Conservation (phyloP, 2,797 vertebrate genomes). For the Falco naumanni region DNA sequence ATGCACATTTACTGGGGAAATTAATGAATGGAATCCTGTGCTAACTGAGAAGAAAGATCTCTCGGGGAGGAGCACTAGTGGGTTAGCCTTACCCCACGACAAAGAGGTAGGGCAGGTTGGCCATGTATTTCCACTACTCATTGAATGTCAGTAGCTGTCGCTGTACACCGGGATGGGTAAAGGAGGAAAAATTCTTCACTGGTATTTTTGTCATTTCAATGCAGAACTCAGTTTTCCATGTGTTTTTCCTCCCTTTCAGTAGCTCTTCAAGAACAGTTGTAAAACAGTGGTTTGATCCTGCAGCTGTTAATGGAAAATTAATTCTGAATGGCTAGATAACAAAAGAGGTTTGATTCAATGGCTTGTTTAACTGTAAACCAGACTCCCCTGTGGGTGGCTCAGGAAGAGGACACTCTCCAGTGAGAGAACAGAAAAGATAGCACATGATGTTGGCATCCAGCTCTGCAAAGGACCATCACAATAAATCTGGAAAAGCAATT, state of each 20-base stretch:
- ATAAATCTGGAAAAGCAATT: neutral
- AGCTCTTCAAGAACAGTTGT: neutral
- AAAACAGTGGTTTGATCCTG: neutral
- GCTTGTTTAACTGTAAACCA: neutral
- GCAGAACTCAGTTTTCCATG: neutral
- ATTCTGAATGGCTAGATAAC: neutral
- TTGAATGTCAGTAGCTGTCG: neutral
- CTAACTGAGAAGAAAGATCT: neutral
- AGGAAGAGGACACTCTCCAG: neutral
- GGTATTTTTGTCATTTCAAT: neutral
- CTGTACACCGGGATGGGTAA: neutral
- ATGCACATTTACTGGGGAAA: slow-evolving; percentile 22
- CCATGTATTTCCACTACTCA: neutral
- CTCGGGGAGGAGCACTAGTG: neutral
- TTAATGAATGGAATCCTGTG: slow-evolving; percentile 50
- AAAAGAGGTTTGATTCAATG: neutral
- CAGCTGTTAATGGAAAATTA: neutral
- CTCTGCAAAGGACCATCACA: neutral
- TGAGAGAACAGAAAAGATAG: neutral
- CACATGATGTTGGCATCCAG: neutral
- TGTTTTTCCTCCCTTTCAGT: neutral
- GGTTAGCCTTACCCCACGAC: neutral
- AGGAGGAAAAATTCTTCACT: neutral
- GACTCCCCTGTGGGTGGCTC: neutral
- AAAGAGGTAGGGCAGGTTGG: neutral